Evolutionary conservation across 2,888 invertebrate genomes (phyloP).

Genomic region (Odontocolon sp.): DNA sequence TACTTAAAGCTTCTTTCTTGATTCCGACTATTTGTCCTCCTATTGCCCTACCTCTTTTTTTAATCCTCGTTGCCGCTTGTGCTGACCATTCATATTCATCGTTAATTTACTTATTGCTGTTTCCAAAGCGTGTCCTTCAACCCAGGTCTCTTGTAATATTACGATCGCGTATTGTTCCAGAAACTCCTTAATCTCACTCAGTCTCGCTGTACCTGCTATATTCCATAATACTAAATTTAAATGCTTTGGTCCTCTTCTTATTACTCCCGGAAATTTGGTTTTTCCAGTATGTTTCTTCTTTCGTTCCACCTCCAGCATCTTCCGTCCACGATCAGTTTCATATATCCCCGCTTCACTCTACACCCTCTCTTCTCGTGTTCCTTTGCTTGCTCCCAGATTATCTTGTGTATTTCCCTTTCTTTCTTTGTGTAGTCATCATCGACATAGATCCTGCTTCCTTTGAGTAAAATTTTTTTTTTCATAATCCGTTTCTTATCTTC

Average conservation of each 20-base stretch:
- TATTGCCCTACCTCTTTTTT: constrained; percentile 5
- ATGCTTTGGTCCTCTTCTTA: background rate
- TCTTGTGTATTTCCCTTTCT: constrained; percentile 7
- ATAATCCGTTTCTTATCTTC: background rate
- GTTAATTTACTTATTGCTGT: background rate
- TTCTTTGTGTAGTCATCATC: constrained; percentile 3
- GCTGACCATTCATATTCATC: background rate
- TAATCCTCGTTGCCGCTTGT: background rate
- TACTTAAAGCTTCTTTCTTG: background rate
- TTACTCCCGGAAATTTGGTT: background rate
- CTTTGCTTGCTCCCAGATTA: background rate
- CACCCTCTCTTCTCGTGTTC: background rate
- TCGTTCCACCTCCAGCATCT: constrained; percentile 29
- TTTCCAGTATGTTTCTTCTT: background rate
- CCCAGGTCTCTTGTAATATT: constrained; percentile 24
- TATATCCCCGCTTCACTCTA: background rate
- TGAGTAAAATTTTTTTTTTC: background rate
- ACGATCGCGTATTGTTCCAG: background rate
- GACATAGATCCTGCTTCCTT: background rate
- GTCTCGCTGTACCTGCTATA: background rate
- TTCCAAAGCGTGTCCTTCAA: background rate
- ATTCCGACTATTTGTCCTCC: constrained; percentile 25
- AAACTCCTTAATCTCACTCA: background rate
- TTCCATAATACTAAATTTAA: constrained; percentile 1
- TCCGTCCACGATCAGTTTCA: constrained; percentile 6